Evolutionary conservation across 1,140 invertebrate species (phyloP), one percentile per base, ranked within the genome.

Genomic region (Heterodera schachtii): DNA sequence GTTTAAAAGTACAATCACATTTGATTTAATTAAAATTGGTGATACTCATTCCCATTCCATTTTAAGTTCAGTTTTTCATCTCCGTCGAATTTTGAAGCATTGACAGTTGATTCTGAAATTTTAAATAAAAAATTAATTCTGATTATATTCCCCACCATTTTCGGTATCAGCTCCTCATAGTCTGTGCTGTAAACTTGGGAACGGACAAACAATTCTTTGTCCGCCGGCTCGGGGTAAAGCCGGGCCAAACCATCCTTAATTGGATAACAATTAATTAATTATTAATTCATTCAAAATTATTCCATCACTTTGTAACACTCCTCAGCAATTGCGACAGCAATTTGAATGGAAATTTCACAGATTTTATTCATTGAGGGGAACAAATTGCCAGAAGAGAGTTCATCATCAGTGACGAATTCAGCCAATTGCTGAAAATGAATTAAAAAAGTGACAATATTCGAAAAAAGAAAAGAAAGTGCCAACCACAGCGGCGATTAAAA

Each of bases 301-400:
- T 41, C 13, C 47, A n/a, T 41, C 21, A 43, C 82, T n/a, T 75
- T 75, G 43, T 96, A 99, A n/a, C 95, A 94, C 90, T 95, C 94
- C 82, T 96, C 93, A 49, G 94, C 94, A 79, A 98, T 91, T 84
- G 93, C 92, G 3, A 93, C 92, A 6, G 96, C 97, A 85, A 99
- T 97, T 83, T 93, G 92, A 2, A 96, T 85, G 0, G 96, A 98
- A 76, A 96, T 95, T 73, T 94, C 93, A 82, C 93, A 93, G 86
- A 99, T 96, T 21, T 93, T 93, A 19, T 92, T 91, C 13, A 99
- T 91, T 0, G 96, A 95, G 13, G 98, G 98, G 90, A 98, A 99
- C 44, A 99, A 92, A 83, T 95, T 94, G 41, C 97, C 97, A 79
- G 93, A 93, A 0, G 92, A 92, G 60, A 98, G 91, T 90, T 98